Base-by-base conservation (phyloP, 2,888 invertebrate species). In the Caenorhabditis becei region DNA sequence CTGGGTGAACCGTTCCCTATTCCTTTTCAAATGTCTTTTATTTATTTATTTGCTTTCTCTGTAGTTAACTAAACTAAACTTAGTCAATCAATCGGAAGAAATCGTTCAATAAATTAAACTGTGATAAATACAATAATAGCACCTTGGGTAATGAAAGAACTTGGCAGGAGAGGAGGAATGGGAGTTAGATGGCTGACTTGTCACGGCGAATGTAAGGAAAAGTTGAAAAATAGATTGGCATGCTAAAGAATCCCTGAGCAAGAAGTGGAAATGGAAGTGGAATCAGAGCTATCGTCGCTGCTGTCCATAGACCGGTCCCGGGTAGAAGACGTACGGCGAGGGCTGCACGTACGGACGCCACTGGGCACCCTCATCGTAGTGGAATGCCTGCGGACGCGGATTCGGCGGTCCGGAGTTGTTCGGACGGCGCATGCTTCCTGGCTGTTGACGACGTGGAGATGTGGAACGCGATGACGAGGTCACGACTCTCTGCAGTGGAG, bases 281-380 rank as follows among this genome's bases (percentile, higher is more conserved):
- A 23, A 37, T 7, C 14, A 28, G 4, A n/a, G 20, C 41, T 67
- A 77, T 23, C 75, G 75, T 24, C 67, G 44, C 28, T 74, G 66
- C 63, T 79, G 79, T 41, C 80, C 80, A 28, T 80, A 80, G 54
- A 63, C 74, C 26, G 80, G 69, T 63, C 82, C 82, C 4, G 80
- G 77, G 56, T 84, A 84, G 56, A 80, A 84, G 51, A 82, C 70
- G 51, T 74, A 82, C 0, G 84, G 84, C 5, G 80, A 80, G 41
- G 83, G 81, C 37, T 80, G 84, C 26, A 84, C 80, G 56, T 75
- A 84, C 11, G 84, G 82, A 32, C 82, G 69, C 84, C 84, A 84
- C 47, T 83, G 83, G 23, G 74, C 70, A 8, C 75, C 69, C 37
- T 80, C 80, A 20, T 75, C 80, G 44, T 75, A 75, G 53, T 80